phyloP scores from a whole-genome alignment of 2,888 invertebrate genomes.

The Drymonia ruficornis region DNA sequence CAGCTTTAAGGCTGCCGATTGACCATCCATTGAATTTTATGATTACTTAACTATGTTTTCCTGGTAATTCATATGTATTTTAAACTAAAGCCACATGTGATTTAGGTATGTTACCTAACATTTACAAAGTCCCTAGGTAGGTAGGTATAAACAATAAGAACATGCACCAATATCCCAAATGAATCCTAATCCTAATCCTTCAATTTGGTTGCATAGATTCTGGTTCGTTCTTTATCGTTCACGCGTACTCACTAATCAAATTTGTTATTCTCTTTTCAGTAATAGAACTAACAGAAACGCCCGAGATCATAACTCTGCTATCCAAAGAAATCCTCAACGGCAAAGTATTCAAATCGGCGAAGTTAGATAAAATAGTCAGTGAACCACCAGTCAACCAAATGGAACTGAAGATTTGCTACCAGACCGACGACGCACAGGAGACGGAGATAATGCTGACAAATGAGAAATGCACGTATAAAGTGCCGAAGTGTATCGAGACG shows the following conservation, averaged over 20 bases:
- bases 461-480: slow-evolving; percentile 74
- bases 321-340: slow-evolving; percentile 86
- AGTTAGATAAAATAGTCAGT: slow-evolving; percentile 46
- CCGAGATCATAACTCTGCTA: slow-evolving; percentile 75
- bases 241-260: not conserved
- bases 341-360: slow-evolving; percentile 72
- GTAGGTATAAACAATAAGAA: no score
- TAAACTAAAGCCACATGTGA: not conserved
- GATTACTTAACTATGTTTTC: not conserved
- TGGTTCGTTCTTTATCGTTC: no score
- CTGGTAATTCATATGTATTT: not conserved
- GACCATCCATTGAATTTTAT: not conserved
- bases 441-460: slow-evolving; percentile 70
- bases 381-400: slow-evolving; percentile 59
- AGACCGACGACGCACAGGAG: slow-evolving; percentile 62
- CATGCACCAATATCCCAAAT: no score
- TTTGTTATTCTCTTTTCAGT: slow-evolving; percentile 65
- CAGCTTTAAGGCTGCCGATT: not conserved
- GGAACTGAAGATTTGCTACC: slow-evolving; percentile 71
- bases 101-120: no score
- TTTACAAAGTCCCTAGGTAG: no score
- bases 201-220: no score
- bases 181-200: no score
- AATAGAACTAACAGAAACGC: slow-evolving; percentile 86
- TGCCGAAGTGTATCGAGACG: slow-evolving; percentile 58